Percentiles rank a stretch among this genome's conserved stretches.
These are phyloP conservation scores for Cranoglanis bouderius DNA, from an alignment of 2,113 vertebrate genomes.

Conservation along the genomic window DNA sequence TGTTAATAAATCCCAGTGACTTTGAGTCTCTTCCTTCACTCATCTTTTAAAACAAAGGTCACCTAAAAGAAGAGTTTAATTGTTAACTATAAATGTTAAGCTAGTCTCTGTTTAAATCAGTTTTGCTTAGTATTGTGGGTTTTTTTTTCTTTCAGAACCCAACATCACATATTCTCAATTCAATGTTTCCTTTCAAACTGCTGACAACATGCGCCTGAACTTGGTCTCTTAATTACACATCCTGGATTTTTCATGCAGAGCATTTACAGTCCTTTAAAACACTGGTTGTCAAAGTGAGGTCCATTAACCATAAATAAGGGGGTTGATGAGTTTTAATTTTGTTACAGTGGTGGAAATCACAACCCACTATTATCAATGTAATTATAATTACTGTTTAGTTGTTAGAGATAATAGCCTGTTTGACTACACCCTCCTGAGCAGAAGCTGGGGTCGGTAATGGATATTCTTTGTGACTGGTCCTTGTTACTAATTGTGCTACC, in stretches of 20 bases:
- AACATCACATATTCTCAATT: neutral
- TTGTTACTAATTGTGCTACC: neutral
- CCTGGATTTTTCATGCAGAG: neutral
- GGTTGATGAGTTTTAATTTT: neutral
- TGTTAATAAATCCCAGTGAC: neutral
- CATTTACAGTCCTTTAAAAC: neutral
- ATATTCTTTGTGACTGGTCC: neutral
- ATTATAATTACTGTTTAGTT: neutral
- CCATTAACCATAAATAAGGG: neutral
- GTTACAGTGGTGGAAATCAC: neutral
- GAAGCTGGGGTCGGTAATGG: neutral
- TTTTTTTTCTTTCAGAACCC: too few species aligned
- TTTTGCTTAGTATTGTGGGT: neutral
- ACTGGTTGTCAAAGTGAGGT: neutral
- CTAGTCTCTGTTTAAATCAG: neutral
- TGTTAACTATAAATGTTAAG: neutral
- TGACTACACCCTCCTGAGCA: neutral
- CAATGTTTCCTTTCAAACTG: neutral
- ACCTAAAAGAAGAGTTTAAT: neutral
- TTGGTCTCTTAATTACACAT: neutral
- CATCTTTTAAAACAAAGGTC: neutral
- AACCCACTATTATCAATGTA: neutral
- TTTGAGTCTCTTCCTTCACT: neutral
- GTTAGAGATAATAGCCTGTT: neutral
- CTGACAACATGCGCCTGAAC: neutral